Evolutionary conservation across 2,797 vertebrate genomes (phyloP), one percentile per base, ranked within the genome.

Genomic region (Falco cherrug): DNA sequence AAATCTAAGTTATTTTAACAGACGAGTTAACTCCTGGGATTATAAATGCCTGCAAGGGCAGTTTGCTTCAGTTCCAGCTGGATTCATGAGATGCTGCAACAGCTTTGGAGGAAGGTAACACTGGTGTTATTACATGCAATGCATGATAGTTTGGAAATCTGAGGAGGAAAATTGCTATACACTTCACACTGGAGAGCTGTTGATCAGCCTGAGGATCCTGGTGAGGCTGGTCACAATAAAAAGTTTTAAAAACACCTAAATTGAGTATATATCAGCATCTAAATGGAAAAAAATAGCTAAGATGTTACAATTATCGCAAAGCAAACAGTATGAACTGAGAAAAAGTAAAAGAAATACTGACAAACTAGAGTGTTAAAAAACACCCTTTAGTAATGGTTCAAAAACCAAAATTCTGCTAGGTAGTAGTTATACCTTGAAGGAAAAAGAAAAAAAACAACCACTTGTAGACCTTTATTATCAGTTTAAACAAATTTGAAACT

Each of bases 221-320:
- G 28, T n/a, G 60, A 89, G 31, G 25, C 43, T 87, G 48, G 33
- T 50, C 50, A 29, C 0, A 0, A 41, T 1, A 37, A 28, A 26
- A 51, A 33, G 11, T 39, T 80, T 57, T 67, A 3, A 61, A 73
- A 77, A 22, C 43, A 76, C 61, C 65, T 71, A 84, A 92, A 69
- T 9, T 25, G 48, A 84, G 6, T 63, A 29, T 16, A 15, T 82
- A 33, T 29, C 39, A 69, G 59, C 57, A 95, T 60, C 60, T 74
- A 51, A 61, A 50, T 33, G 37, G 50, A 48, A 84, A 88, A 68
- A 76, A 60, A 50, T 48, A 11, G 22, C n/a, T 39, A 64, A 45
- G n/a, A 59, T 57, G 85, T 81, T 74, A 31, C 43, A 78, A 21
- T 86, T 81, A 75, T 31, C 45, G 37, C 53, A 59, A 78, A 74